A percentile compares a stretch with the other conserved stretches of the same genome.
Evolutionary conservation across 1,140 invertebrate genomes (phyloP).

Genomic region (Lordiphosa mommai): DNA sequence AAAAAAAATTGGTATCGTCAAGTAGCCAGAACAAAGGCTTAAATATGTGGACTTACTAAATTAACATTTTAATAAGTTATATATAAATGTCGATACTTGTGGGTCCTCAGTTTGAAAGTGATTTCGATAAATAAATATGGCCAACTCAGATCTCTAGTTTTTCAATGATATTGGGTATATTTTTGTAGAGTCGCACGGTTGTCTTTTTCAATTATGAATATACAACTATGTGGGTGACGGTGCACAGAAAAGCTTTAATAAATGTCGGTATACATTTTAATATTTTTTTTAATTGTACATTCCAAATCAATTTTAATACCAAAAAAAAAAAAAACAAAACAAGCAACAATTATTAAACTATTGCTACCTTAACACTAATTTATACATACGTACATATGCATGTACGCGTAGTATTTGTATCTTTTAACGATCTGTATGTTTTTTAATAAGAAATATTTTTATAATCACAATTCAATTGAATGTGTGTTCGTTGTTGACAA

Average conservation of each 20-base stretch:
- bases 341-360: constrained; percentile 49
- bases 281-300: constrained; percentile 57
- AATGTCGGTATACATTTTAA: constrained; percentile 57
- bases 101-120: too few relatives aligned
- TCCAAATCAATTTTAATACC: constrained; percentile 28
- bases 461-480: constrained; percentile 50
- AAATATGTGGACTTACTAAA: too few relatives aligned
- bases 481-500: constrained; percentile 54
- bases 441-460: constrained; percentile 66
- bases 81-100: too few relatives aligned
- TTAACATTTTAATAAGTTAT: too few relatives aligned
- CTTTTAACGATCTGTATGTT: constrained; percentile 73
- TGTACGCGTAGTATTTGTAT: constrained; percentile 53
- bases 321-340: constrained; percentile 1
- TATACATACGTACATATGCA: constrained; percentile 28
- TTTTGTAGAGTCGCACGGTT: too few relatives aligned
- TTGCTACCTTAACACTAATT: constrained; percentile 45
- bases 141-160: too few relatives aligned
- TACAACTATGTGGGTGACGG: too few relatives aligned
- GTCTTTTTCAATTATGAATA: too few relatives aligned
- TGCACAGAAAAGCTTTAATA: constrained; percentile 63
- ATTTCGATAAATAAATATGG: too few relatives aligned
- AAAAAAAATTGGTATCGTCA: too few relatives aligned
- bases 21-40: too few relatives aligned
- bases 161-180: too few relatives aligned